Base-by-base conservation (phyloP, 2,113 vertebrate genomes). In the Gila orcuttii region DNA sequence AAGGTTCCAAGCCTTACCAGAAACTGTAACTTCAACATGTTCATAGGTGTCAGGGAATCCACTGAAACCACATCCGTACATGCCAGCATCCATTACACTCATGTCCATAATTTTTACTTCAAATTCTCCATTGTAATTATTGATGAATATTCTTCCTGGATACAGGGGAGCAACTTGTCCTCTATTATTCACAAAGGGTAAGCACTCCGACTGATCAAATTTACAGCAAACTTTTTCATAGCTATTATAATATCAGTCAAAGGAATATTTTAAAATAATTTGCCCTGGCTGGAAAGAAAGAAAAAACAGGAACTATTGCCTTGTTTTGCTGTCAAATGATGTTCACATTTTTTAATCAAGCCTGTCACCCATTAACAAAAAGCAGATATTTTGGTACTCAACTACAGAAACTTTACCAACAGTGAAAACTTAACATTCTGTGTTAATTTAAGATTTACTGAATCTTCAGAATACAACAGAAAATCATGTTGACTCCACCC, bases 201-300 rank as follows among this genome's bases (percentile, higher is more conserved):
- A 75, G 57, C 94, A 95, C 2, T 23, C 33, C 2, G 28, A 75
- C 0, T 55, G 76, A 66, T 87, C 86, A 25, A 92, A 88, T 68
- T 91, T 95, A 69, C 92, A 95, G 76, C 95, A 95, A 12, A 7
- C 83, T 80, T 93, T 95, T 57, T 23, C 50, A 82, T 87, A 78
- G n/a, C 0, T 21, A 57, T 93, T 92, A 85, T 92, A 94, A 80
- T 80, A 39, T 0, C 91, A 71, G 33, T 90, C 42, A 69, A 92
- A 94, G 0, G 23, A 8, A 62, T 94, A 64, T 66, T 45, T 91
- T 50, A 95, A 89, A 79, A 85, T 74, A 73, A 95, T 75, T 36
- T 85, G 66, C 31, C 88, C 83, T 69, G 25, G 88, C 55, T 62
- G 33, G 39, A 85, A 69, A 39, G 5, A 39, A 39, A 39, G 36